Conservation (phyloP, 2,113 vertebrate species). For the Cyphomyrus discorhynchus region DNA sequence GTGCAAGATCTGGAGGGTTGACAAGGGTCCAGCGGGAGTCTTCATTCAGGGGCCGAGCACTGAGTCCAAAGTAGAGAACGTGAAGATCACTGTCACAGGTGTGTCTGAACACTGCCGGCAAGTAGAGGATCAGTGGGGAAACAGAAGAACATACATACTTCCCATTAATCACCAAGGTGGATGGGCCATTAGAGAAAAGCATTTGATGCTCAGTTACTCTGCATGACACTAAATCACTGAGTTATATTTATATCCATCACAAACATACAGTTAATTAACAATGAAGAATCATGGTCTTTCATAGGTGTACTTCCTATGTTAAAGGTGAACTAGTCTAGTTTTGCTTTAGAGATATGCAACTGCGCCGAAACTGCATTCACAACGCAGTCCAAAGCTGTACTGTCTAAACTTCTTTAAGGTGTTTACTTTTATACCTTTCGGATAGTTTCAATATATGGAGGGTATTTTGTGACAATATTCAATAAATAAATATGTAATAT, state of each 20-base stretch:
- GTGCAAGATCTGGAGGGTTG: constrained; percentile 60
- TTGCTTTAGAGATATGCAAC: no score
- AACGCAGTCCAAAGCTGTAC: neutral
- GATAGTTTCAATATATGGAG: no score
- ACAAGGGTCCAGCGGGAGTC: constrained; percentile 32
- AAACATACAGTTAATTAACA: neutral
- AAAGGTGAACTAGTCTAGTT: neutral
- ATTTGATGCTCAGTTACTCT: neutral
- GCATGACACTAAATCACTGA: neutral
- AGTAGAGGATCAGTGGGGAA: neutral
- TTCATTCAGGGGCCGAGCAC: constrained; percentile 40
- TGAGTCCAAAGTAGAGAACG: constrained; percentile 31
- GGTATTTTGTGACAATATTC: no score
- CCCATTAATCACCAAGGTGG: neutral
- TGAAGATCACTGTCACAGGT: constrained; percentile 53
- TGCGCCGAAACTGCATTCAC: neutral
- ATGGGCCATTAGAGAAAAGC: neutral
- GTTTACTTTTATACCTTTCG: neutral
- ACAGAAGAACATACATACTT: neutral
- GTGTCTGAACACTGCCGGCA: constrained; percentile 4
- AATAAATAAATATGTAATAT: no score
- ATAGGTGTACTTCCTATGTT: neutral
- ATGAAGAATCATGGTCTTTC: neutral
- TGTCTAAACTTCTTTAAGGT: neutral
- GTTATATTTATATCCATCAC: neutral